These are phyloP conservation scores for Bubo blakistoni DNA, from an alignment of 2,113 vertebrate genomes.

Conservation along the genomic window DNA sequence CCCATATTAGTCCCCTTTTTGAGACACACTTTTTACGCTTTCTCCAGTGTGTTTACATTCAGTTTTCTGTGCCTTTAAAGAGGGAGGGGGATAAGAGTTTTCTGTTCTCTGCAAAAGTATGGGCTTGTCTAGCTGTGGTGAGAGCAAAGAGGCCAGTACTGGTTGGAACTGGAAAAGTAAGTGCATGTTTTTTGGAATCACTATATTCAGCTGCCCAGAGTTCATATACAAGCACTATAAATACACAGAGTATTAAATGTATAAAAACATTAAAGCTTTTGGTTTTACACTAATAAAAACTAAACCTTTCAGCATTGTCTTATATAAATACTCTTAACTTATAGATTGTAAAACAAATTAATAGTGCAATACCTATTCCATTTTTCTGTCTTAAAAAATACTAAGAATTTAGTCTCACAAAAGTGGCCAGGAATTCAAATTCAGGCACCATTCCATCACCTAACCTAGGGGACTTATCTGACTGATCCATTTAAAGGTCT, in stretches of 20 bases:
- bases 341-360: neutral
- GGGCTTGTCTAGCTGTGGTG: neutral
- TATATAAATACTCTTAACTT: neutral
- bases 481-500: neutral
- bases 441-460: neutral
- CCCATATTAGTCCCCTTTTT: neutral
- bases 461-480: neutral
- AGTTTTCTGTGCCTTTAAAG: neutral
- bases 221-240: neutral
- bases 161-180: neutral
- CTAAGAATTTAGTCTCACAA: neutral
- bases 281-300: neutral
- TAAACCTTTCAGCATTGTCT: neutral
- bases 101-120: neutral
- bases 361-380: neutral
- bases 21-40: neutral
- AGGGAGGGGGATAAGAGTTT: neutral
- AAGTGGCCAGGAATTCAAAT: neutral
- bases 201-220: neutral
- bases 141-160: neutral
- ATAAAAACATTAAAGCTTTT: neutral
- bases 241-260: neutral
- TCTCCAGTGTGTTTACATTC: neutral
- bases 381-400: neutral
- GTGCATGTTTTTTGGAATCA: neutral